A percentile compares a stretch with the other conserved stretches of the same genome.
These are phyloP conservation scores for Poeciliopsis retropinna DNA, from an alignment of 2,113 vertebrate species.

Conservation along the genomic window DNA sequence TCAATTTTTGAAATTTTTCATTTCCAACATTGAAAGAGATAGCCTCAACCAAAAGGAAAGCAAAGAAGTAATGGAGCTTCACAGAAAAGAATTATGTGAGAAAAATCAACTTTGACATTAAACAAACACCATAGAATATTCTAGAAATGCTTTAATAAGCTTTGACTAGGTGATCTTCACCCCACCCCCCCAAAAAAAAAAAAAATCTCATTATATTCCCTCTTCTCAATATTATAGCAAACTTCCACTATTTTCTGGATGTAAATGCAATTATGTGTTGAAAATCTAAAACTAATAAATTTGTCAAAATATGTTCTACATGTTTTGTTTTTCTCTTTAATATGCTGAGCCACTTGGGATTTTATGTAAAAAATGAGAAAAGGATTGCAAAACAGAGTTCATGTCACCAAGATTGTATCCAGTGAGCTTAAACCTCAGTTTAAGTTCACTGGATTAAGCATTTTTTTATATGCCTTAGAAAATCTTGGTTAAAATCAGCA, in stretches of 20 bases:
- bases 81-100: too few relatives aligned
- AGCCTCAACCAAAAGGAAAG: too few relatives aligned
- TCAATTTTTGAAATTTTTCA: too few relatives aligned
- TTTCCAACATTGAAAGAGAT: too few relatives aligned
- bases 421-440: slow-evolving; percentile 14
- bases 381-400: slow-evolving; percentile 38
- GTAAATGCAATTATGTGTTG: background rate
- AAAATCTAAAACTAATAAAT: too few relatives aligned
- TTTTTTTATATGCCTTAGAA: too few relatives aligned
- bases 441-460: too few relatives aligned
- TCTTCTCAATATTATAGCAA: background rate
- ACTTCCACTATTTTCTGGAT: background rate
- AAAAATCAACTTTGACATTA: too few relatives aligned
- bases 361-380: slow-evolving; percentile 30
- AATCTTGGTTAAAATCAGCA: too few relatives aligned
- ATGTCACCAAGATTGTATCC: slow-evolving; percentile 23
- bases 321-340: too few relatives aligned
- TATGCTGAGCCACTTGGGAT: slow-evolving; percentile 53
- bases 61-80: too few relatives aligned
- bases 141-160: background rate
- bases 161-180: background rate
- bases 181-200: background rate
- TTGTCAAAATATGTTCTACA: too few relatives aligned
- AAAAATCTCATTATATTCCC: background rate
- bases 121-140: background rate